Conservation (phyloP, 2,888 invertebrate species). For the Andrena bicolor region DNA sequence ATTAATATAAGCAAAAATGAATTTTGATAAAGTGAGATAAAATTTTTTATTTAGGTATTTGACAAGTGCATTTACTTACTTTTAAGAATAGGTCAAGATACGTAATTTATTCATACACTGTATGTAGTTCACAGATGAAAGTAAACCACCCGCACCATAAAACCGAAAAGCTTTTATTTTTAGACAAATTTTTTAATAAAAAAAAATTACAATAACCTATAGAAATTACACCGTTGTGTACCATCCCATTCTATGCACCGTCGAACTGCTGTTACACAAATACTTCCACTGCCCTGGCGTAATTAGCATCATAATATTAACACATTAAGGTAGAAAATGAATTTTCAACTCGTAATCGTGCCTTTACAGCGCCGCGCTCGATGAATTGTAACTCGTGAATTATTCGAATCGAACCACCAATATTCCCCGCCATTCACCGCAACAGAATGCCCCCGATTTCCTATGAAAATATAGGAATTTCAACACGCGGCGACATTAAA, state of each 20-base stretch:
- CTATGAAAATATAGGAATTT: slow-evolving; percentile 57
- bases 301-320: slow-evolving; percentile 39
- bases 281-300: neutral
- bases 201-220: neutral
- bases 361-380: slow-evolving; percentile 26
- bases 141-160: too few species aligned
- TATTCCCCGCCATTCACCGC: slow-evolving; percentile 25
- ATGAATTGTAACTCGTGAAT: slow-evolving; percentile 25
- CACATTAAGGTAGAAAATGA: slow-evolving; percentile 19
- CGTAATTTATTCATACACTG: too few species aligned
- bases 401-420: slow-evolving; percentile 38
- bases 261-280: neutral
- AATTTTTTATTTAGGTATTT: too few species aligned
- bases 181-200: too few species aligned
- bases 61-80: too few species aligned
- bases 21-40: too few species aligned
- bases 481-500: slow-evolving; percentile 67
- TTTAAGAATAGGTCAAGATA: too few species aligned
- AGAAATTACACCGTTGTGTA: neutral
- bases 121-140: too few species aligned
- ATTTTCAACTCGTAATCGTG: slow-evolving; percentile 36
- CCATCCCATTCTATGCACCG: slow-evolving; percentile 1
- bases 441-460: slow-evolving; percentile 13
- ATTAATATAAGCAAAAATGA: too few species aligned
- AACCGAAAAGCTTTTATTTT: too few species aligned